Evolutionary conservation across 2,797 vertebrate genomes (phyloP).

Genomic region (Urophycis tenuis): DNA sequence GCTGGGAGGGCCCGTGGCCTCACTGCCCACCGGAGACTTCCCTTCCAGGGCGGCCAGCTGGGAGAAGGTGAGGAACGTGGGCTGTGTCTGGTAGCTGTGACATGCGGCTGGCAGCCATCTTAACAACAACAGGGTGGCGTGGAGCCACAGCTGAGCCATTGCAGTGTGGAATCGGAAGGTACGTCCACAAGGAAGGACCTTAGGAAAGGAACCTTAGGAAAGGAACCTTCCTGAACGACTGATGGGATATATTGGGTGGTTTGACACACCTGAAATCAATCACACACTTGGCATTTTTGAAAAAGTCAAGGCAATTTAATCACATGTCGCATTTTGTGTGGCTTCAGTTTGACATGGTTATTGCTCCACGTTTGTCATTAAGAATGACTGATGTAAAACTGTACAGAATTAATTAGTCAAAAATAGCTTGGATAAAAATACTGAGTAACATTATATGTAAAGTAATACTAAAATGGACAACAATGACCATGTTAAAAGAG

Average conservation of each 20-base stretch:
- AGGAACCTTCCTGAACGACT: not conserved
- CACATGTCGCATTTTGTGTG: not conserved
- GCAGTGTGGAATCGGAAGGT: not conserved
- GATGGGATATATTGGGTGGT: not conserved
- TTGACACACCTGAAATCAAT: conserved; percentile 36
- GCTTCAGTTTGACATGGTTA: not conserved
- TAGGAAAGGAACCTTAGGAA: no score
- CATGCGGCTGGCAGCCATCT: not conserved
- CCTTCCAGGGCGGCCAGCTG: conserved; percentile 25
- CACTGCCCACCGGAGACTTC: not conserved
- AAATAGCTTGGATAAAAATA: not conserved
- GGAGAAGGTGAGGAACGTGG: conserved; percentile 25
- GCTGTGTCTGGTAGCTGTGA: conserved; percentile 22
- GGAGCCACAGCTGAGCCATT: conserved; percentile 10
- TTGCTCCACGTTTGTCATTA: not conserved
- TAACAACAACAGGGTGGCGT: not conserved
- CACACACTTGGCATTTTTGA: not conserved
- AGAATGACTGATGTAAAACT: conserved; percentile 31
- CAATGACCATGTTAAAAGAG: not conserved
- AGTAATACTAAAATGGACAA: conserved; percentile 15
- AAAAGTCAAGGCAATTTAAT: not conserved
- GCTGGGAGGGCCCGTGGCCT: not conserved
- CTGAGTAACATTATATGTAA: not conserved
- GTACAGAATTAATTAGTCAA: conserved; percentile 43
- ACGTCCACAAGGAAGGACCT: not conserved